Conservation (phyloP, 2,113 vertebrate genomes). For the Garra rufa region DNA sequence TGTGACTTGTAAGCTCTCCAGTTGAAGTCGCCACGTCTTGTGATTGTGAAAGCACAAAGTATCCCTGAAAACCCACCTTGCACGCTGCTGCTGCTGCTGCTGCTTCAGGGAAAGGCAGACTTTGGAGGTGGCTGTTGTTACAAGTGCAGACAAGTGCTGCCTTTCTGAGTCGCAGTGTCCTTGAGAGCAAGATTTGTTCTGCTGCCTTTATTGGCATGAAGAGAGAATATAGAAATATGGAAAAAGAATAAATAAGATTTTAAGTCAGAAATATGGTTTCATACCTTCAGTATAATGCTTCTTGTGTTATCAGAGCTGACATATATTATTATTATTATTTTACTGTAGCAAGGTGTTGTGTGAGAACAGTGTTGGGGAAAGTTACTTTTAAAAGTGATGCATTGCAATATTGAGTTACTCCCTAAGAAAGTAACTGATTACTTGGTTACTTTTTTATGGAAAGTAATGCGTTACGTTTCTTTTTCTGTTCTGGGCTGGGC, state of each 20-base stretch:
- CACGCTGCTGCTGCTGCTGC: slow-evolving; percentile 17
- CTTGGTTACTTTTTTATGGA: too few species aligned
- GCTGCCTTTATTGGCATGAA: slow-evolving; percentile 45
- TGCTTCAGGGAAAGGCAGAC: slow-evolving; percentile 53
- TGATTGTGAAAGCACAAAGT: slow-evolving; percentile 55
- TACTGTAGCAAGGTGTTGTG: not conserved
- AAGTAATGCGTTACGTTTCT: too few species aligned
- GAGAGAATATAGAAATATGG: slow-evolving; percentile 22
- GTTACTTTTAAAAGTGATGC: not conserved
- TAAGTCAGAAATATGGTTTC: not conserved
- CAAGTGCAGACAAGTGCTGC: slow-evolving; percentile 50
- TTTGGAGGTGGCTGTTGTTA: slow-evolving; percentile 52
- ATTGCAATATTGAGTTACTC: not conserved
- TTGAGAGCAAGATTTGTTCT: slow-evolving; percentile 56
- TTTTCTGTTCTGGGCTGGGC: too few species aligned
- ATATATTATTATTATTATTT: not conserved
- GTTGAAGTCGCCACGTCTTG: slow-evolving; percentile 51
- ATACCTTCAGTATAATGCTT: not conserved
- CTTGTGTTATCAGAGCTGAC: not conserved
- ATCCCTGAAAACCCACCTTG: slow-evolving; percentile 38
- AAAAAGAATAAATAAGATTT: not conserved
- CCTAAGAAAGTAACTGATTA: too few species aligned
- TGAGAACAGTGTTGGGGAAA: not conserved
- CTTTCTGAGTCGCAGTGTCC: slow-evolving; percentile 54
- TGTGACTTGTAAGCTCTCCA: slow-evolving; percentile 56